Evolutionary conservation across 2,113 vertebrate species (phyloP).

Genomic region (Helogale parvula): DNA sequence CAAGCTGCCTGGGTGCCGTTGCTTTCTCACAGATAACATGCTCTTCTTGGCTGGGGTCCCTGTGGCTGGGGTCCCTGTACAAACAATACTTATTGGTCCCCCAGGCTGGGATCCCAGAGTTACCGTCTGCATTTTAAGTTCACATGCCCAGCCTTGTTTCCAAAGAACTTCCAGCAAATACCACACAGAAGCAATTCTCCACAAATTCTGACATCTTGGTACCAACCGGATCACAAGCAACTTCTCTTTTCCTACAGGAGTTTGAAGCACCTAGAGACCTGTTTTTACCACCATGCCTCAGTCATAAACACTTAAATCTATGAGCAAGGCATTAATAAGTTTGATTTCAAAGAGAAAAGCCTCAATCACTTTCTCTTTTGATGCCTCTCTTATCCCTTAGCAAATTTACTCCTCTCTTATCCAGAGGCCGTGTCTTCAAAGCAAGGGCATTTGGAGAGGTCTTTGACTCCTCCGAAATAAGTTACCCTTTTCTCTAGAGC

Average conservation of each 20-base stretch:
- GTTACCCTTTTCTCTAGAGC: neutral
- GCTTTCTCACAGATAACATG: neutral
- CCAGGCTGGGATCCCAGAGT: neutral
- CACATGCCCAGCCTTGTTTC: neutral
- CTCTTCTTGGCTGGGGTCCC: neutral
- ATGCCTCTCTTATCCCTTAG: neutral
- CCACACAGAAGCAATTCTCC: neutral
- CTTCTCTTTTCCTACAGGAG: neutral
- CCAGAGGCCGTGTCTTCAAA: neutral
- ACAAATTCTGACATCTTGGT: neutral
- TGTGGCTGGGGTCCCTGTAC: neutral
- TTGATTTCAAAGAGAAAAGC: neutral
- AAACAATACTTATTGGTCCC: neutral
- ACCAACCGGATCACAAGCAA: neutral
- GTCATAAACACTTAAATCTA: neutral
- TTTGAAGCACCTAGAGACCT: neutral
- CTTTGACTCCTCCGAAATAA: neutral
- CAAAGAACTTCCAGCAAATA: neutral
- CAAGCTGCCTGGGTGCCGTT: neutral
- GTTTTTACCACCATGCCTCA: neutral
- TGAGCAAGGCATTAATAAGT: neutral
- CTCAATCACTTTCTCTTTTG: neutral
- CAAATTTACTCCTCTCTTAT: neutral
- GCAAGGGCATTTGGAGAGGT: neutral
- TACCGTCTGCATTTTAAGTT: neutral